Evolutionary conservation across 2,888 invertebrate species (phyloP).

Genomic region (Drosophila ochracea): DNA sequence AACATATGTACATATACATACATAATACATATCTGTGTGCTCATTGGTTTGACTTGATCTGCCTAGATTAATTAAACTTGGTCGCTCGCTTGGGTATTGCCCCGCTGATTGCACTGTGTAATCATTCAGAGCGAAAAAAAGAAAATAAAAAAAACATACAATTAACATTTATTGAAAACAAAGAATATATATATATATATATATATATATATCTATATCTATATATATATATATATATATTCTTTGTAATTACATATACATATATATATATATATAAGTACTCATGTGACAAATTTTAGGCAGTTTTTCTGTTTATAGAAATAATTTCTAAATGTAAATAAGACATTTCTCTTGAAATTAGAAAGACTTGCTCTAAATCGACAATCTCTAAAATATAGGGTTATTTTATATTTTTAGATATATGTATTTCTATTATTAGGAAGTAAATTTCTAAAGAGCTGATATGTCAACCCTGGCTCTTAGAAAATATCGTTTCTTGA

Average conservation of each 20-base stretch:
- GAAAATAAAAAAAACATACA: constrained; percentile 1
- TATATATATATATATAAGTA: neutral
- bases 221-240: too few species aligned
- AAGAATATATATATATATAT: constrained; percentile 6
- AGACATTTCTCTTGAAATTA: too few species aligned
- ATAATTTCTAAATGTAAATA: neutral
- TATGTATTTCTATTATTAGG: neutral
- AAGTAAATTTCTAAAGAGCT: neutral
- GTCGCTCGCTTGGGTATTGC: constrained; percentile 50
- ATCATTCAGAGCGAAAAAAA: constrained; percentile 17
- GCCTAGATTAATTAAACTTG: constrained; percentile 41
- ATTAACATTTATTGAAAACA: constrained; percentile 17
- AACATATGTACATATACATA: neutral
- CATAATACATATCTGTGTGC: constrained; percentile 5
- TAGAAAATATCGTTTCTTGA: neutral
- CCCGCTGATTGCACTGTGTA: constrained; percentile 34
- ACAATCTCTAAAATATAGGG: too few species aligned
- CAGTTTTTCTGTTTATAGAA: too few species aligned
- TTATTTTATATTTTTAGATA: neutral
- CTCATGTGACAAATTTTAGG: neutral
- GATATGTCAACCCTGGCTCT: neutral
- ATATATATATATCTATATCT: too few species aligned
- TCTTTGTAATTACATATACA: too few species aligned
- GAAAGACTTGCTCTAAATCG: too few species aligned
- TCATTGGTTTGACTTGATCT: constrained; percentile 22